Evolutionary conservation across 2,113 vertebrate genomes (phyloP), one percentile per base, ranked within the genome.

Genomic region (Diphyllodes magnificus): DNA sequence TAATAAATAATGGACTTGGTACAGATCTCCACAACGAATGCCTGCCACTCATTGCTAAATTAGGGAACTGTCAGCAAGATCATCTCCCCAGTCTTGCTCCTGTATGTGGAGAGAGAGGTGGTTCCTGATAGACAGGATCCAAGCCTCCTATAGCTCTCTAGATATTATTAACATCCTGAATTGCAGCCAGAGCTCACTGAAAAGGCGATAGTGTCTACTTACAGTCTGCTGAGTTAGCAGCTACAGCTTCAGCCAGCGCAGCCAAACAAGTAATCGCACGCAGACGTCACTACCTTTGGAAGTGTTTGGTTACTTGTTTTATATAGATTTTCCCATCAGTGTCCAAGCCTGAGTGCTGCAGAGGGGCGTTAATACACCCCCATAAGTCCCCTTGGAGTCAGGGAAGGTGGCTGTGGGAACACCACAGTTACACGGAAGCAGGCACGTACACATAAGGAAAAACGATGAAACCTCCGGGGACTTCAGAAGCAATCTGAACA

Each of bases 141-240:
- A 65, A 93, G 66, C 57, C 86, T 95, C 70, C 47, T 59, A 13
- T 44, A 87, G 75, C 53, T 87, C 73, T 87, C 89, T n/a, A 69
- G 82, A 91, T 96, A 70, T 61, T 93, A 84, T 94, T 93, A 95
- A 92, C 84, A 54, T 72, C 69, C 89, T 94, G 94, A 96, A 92
- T 28, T 49, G 59, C 82, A 87, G 93, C 91, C 95, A 97, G 93
- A 71, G 92, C 0, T 10, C 69, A 54, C 78, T 44, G 82, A 80
- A 92, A 87, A 93, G 88, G 91, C 84, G 87, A 72, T 95, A 39
- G 86, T 69, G 84, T 91, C 89, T 96, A 72, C 94, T 92, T 86
- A 56, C 59, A 91, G 86, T 86, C 91, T 95, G 94, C 95, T 97
- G 94, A 96, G 81, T 76, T 82, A 95, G 92, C 94, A 96, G 73